Conservation (phyloP, 1,140 invertebrate genomes). For the Saccostrea echinata region DNA sequence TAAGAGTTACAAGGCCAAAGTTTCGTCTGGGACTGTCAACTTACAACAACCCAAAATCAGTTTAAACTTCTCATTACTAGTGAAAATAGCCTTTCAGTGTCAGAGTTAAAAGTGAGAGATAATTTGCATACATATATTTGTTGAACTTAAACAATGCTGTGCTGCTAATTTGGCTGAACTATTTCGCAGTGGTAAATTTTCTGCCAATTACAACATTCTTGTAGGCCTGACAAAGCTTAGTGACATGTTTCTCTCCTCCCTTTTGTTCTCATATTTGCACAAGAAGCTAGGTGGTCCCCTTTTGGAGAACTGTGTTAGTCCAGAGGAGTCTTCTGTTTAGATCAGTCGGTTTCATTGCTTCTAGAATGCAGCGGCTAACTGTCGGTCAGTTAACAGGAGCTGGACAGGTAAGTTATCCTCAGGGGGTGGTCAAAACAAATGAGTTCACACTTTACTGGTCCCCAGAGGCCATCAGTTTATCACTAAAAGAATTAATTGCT, state of each 20-base stretch:
- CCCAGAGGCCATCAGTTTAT: slow-evolving; percentile 26
- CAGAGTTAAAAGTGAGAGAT: slow-evolving; percentile 22
- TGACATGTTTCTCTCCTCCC: background rate
- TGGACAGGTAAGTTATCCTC: slow-evolving; percentile 14
- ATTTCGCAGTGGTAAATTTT: slow-evolving; percentile 26
- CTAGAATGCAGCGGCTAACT: slow-evolving; percentile 15
- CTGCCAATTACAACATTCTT: slow-evolving; percentile 17
- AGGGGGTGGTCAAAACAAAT: slow-evolving; percentile 23
- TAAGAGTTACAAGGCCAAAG: slow-evolving; percentile 11
- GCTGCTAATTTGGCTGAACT: slow-evolving; percentile 2
- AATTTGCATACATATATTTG: slow-evolving; percentile 7
- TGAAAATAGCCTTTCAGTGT: slow-evolving; percentile 18
- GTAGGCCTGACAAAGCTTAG: background rate
- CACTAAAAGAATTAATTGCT: slow-evolving; percentile 33
- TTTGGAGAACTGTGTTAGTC: background rate
- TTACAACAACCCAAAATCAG: background rate
- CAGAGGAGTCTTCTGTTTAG: background rate
- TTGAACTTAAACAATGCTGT: background rate
- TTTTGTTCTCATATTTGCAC: slow-evolving; percentile 16
- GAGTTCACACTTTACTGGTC: slow-evolving; percentile 20
- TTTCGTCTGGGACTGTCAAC: background rate
- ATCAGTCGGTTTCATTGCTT: background rate
- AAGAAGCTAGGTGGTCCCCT: background rate
- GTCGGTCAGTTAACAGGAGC: slow-evolving; percentile 17
- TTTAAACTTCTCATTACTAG: slow-evolving; percentile 34